phyloP scores from a whole-genome alignment of 2,113 vertebrate genomes.

The Edolisoma coerulescens region DNA sequence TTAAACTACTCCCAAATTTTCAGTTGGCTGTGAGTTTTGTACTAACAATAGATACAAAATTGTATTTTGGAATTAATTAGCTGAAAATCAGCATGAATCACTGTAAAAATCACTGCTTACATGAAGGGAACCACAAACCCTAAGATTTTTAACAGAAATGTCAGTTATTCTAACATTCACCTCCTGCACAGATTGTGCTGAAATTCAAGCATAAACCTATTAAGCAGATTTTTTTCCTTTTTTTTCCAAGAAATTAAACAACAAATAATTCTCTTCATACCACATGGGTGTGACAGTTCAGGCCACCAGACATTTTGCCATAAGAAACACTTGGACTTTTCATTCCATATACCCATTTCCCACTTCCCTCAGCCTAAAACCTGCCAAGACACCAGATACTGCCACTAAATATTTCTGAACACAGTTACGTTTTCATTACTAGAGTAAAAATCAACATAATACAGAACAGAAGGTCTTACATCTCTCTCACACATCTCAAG shows the following conservation, averaged over 20 bases:
- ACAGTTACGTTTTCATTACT: not conserved
- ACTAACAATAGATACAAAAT: not conserved
- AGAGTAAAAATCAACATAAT: not conserved
- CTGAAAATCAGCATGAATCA: not conserved
- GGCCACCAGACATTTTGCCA: not conserved
- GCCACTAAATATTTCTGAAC: not conserved
- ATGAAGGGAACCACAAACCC: not conserved
- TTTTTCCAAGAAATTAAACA: not conserved
- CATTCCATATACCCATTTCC: not conserved
- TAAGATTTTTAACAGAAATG: not conserved
- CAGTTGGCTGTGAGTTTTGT: not conserved
- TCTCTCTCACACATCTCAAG: not conserved
- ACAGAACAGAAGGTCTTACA: not conserved
- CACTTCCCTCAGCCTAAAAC: not conserved
- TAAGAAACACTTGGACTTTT: not conserved
- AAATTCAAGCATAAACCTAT: not conserved
- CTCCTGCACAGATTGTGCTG: not conserved
- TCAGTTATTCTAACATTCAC: not conserved
- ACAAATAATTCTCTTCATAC: not conserved
- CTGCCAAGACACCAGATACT: not conserved
- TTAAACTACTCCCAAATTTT: not conserved
- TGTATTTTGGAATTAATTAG: not conserved
- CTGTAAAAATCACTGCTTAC: not conserved
- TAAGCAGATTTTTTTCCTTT: not conserved
- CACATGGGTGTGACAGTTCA: not conserved